These are phyloP conservation scores for Galleria mellonella DNA, from an alignment of 1,140 invertebrate genomes.

Conservation along the genomic window DNA sequence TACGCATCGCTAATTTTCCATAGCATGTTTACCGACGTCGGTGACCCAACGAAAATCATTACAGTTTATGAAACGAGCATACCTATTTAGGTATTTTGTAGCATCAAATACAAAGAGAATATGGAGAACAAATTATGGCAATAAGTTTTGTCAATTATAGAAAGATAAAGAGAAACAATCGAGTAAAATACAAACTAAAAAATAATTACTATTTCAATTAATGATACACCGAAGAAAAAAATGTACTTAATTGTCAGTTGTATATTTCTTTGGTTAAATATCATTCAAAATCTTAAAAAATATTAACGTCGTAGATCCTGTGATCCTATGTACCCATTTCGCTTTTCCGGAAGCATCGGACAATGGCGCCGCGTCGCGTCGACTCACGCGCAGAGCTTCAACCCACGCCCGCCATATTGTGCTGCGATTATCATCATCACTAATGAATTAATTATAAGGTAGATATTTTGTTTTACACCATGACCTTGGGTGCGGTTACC, in stretches of 20 bases:
- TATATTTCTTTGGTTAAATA: too few relatives aligned
- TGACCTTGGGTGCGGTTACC: slow-evolving; percentile 53
- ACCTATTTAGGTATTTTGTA: slow-evolving; percentile 12
- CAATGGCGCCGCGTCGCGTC: slow-evolving; percentile 33
- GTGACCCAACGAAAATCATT: slow-evolving; percentile 44
- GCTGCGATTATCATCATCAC: slow-evolving; percentile 17
- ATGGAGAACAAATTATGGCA: too few relatives aligned
- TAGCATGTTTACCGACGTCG: slow-evolving; percentile 39
- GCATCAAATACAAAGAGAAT: neutral
- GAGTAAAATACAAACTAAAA: too few relatives aligned
- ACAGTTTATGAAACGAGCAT: slow-evolving; percentile 24
- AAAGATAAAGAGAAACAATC: too few relatives aligned
- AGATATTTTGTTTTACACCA: slow-evolving; percentile 39
- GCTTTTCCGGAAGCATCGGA: slow-evolving; percentile 57
- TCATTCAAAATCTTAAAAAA: neutral
- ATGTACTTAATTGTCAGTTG: too few relatives aligned
- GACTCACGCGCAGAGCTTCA: slow-evolving; percentile 6
- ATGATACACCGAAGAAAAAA: too few relatives aligned
- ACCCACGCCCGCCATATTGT: slow-evolving; percentile 5
- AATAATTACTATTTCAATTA: too few relatives aligned
- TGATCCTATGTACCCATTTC: slow-evolving; percentile 5
- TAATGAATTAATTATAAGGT: slow-evolving; percentile 44
- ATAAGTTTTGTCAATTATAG: too few relatives aligned
- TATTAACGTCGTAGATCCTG: too few relatives aligned
- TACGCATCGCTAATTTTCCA: slow-evolving; percentile 63